phyloP scores from a whole-genome alignment of 2,888 invertebrate genomes.

The Zaprionus obscuricornis region DNA sequence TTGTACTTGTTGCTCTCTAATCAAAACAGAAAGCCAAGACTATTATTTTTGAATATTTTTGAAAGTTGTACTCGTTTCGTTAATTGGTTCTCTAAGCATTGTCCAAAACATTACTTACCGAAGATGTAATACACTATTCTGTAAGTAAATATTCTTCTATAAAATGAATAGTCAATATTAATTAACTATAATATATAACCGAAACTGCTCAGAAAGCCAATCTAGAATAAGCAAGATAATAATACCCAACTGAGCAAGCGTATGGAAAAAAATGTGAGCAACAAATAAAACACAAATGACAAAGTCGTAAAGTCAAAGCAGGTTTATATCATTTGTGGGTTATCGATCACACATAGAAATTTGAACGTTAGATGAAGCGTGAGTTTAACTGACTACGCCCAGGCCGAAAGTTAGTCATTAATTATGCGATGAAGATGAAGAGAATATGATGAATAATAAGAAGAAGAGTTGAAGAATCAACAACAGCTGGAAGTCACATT shows the following conservation, averaged over 20 bases:
- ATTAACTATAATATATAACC: too few relatives aligned
- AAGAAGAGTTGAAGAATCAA: too few relatives aligned
- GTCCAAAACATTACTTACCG: slow-evolving; percentile 31
- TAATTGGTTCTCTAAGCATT: slow-evolving; percentile 64
- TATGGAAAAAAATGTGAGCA: slow-evolving; percentile 11
- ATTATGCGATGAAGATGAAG: slow-evolving; percentile 72
- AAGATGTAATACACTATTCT: slow-evolving; percentile 15
- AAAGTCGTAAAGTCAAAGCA: slow-evolving; percentile 53
- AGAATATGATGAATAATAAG: too few relatives aligned
- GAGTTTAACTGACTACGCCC: slow-evolving; percentile 78
- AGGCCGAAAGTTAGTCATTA: slow-evolving; percentile 77
- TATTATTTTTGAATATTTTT: slow-evolving; percentile 66
- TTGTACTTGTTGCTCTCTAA: slow-evolving; percentile 61
- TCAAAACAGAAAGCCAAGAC: too few relatives aligned
- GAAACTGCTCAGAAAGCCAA: too few relatives aligned
- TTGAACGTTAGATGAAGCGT: slow-evolving; percentile 73
- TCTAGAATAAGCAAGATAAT: too few relatives aligned
- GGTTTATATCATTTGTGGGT: slow-evolving; percentile 76
- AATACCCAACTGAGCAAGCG: slow-evolving; percentile 12
- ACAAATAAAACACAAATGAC: slow-evolving; percentile 20
- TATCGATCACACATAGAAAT: slow-evolving; percentile 78
- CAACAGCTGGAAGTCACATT: slow-evolving; percentile 14
- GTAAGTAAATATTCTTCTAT: too few relatives aligned
- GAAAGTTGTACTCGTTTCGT: slow-evolving; percentile 63
- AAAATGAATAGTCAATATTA: too few relatives aligned